Base-by-base conservation (phyloP, 2,113 vertebrate species). In the Scartelaos histophorus region DNA sequence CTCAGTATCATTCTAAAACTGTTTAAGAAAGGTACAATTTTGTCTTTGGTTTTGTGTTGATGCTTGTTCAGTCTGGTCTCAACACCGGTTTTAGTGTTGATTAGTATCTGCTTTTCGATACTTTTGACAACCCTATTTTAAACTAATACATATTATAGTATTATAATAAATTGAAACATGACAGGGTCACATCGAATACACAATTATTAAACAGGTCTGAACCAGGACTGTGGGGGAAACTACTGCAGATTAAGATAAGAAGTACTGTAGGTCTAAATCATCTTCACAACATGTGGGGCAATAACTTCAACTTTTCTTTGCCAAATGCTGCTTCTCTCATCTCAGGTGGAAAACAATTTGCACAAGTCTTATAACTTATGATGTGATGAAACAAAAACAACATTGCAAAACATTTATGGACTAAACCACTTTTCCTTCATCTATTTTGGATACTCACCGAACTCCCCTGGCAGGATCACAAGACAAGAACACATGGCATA, bases 311-410 rank as follows among this genome's bases (percentile, higher is more conserved):
- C 12, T 89, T 85, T 86, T 64, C 29, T 15, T 69, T 74, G 65
- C 75, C 46, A 77, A 70, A 75, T 49, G 77, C 57, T 61, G 68
- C 61, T 58, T 79, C 81, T 71, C 82, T 83, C 78, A 83, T 90
- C 89, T 91, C 90, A 92, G 89, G 85, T 87, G 84, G 74, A 85
- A 74, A 67, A 78, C 71, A 81, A 65, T 87, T 87, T 82, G 80
- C 82, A 88, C 85, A 87, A 79, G 87, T 87, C 85, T 82, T 84
- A 34, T 61, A 43, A 13, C 71, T 74, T 15, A 67, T 16, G 29
- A 29, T 29, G 85, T 85, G 85, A 84, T 79, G 68, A 25, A 80
- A 75, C 80, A 83, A 88, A 89, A 64, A 35, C 7, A 1, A 64
- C 49, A 75, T 66, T 58, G 70, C 71, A 78, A 56, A 72, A 51